Evolutionary conservation across 1,140 invertebrate genomes (phyloP).

Genomic region (Heliconius hermathena): DNA sequence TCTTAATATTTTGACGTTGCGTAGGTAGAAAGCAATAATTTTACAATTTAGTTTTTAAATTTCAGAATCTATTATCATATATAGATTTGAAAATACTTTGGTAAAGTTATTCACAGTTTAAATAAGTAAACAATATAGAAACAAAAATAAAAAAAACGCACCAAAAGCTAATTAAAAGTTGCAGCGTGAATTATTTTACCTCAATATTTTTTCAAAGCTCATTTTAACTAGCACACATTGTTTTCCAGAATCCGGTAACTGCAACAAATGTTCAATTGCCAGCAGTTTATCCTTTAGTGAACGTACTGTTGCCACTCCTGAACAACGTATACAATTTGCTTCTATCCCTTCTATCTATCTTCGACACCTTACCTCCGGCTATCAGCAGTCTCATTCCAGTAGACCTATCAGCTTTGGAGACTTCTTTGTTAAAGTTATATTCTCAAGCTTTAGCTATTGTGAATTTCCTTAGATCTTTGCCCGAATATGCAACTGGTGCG

Average conservation of each 20-base stretch:
- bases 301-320: conserved; percentile 69
- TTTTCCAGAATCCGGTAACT: conserved; percentile 61
- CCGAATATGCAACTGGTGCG: conserved; percentile 68
- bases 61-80: no score
- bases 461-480: conserved; percentile 67
- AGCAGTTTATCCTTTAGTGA: conserved; percentile 72
- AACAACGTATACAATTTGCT: conserved; percentile 76
- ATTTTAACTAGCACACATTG: neutral
- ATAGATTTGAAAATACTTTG: no score
- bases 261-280: conserved; percentile 64
- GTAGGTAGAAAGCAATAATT: neutral
- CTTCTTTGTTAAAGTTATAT: conserved; percentile 68
- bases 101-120: no score
- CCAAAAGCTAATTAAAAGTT: no score
- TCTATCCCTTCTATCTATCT: conserved; percentile 70
- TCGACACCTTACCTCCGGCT: conserved; percentile 66
- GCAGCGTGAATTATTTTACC: no score
- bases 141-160: no score
- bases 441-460: conserved; percentile 76
- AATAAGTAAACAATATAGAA: neutral
- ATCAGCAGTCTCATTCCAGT: conserved; percentile 68
- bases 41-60: neutral
- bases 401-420: conserved; percentile 69
- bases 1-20: conserved; percentile 22
- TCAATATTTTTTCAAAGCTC: neutral